Conservation (phyloP, 2,113 vertebrate genomes). For the Hymenochirus boettgeri region DNA sequence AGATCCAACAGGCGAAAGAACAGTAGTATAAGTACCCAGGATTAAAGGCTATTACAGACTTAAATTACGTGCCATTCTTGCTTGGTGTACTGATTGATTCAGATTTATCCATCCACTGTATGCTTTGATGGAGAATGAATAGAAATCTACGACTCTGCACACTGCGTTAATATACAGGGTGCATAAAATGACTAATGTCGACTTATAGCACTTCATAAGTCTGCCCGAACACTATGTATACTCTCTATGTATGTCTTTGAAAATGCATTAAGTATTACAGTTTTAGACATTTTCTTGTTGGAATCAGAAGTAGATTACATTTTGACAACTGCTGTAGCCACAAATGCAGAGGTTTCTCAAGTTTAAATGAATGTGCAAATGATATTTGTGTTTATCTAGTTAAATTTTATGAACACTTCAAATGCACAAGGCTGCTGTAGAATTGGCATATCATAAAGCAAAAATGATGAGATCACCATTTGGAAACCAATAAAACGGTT, state of each 20-base stretch:
- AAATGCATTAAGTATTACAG: slow-evolving; percentile 29
- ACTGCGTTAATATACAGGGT: slow-evolving; percentile 15
- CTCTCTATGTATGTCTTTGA: slow-evolving; percentile 3
- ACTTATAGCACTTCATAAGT: slow-evolving; percentile 8
- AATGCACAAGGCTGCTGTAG: neutral
- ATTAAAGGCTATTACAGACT: slow-evolving; percentile 32
- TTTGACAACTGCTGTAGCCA: slow-evolving; percentile 17
- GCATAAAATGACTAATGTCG: slow-evolving; percentile 20
- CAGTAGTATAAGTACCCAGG: slow-evolving; percentile 15
- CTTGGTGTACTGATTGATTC: slow-evolving; percentile 6
- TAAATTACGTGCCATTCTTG: slow-evolving; percentile 24
- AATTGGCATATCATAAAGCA: neutral
- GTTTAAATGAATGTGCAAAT: slow-evolving; percentile 5
- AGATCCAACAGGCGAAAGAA: neutral
- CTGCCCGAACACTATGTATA: slow-evolving; percentile 7
- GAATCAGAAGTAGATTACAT: slow-evolving; percentile 16
- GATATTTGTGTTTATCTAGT: slow-evolving; percentile 24
- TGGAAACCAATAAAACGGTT: neutral
- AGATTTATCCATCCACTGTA: slow-evolving; percentile 6
- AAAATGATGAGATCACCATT: neutral
- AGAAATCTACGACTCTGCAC: slow-evolving; percentile 14
- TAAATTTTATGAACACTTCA: slow-evolving; percentile 15
- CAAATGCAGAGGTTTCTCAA: slow-evolving; percentile 15
- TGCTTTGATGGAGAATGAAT: slow-evolving; percentile 8
- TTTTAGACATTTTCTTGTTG: slow-evolving; percentile 21